A percentile compares a stretch with the other conserved stretches of the same genome.
phyloP scores from a whole-genome alignment of 2,113 vertebrate genomes.

The Aegotheles bennettii region DNA sequence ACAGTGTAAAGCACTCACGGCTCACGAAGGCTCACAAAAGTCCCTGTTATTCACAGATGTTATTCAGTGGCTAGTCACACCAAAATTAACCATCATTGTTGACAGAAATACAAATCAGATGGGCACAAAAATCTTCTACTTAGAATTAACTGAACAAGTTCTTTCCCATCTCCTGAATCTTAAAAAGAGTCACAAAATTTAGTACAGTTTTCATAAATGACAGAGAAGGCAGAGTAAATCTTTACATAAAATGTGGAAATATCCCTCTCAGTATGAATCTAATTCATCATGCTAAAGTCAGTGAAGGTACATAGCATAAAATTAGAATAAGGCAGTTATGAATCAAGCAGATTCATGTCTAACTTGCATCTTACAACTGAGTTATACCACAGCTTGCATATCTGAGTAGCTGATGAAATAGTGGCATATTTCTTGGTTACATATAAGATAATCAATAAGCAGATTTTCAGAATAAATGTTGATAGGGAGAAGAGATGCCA shows the following conservation, averaged over 20 bases:
- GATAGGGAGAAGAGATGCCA: neutral
- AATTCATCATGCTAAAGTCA: neutral
- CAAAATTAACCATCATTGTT: neutral
- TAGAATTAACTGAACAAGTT: neutral
- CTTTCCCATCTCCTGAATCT: neutral
- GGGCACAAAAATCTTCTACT: neutral
- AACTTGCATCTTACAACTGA: neutral
- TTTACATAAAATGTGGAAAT: neutral
- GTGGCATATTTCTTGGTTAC: neutral
- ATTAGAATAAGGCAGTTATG: neutral
- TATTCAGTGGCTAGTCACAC: neutral
- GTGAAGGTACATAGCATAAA: slow-evolving; percentile 12
- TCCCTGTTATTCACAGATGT: neutral
- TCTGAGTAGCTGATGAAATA: neutral
- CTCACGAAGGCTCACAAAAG: neutral
- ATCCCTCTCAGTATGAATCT: neutral
- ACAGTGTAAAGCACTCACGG: accelerated
- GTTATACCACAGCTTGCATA: neutral
- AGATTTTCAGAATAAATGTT: neutral
- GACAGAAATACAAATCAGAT: neutral
- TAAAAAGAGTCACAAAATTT: slow-evolving; percentile 10
- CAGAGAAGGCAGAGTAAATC: neutral
- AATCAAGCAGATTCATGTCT: neutral
- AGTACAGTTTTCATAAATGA: neutral
- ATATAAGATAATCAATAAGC: neutral